Evolutionary conservation across 1,140 invertebrate species (phyloP).

Genomic region (Drepana arcuata): DNA sequence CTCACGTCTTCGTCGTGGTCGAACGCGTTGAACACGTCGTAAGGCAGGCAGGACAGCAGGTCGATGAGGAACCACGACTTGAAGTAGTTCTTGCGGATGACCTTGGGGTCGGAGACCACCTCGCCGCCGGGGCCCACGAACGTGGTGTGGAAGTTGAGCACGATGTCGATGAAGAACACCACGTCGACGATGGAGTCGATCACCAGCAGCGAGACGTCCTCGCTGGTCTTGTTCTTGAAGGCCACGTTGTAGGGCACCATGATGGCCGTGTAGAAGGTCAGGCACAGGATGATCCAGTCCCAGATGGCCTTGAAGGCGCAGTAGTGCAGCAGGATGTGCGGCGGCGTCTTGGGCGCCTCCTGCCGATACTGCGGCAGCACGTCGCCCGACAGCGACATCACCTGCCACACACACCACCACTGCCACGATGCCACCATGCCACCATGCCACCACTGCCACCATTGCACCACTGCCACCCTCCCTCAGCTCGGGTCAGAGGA

Average conservation of each 20-base stretch:
- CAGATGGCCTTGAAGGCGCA: slow-evolving; percentile 99
- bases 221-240: slow-evolving; percentile 99
- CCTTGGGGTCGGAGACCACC: slow-evolving; percentile 97
- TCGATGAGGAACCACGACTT: slow-evolving; percentile 99
- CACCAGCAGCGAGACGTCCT: slow-evolving; percentile 96
- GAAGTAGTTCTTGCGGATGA: slow-evolving; percentile 98
- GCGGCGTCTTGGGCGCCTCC: slow-evolving; percentile 99
- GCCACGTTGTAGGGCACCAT: slow-evolving; percentile 99
- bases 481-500: too few species aligned
- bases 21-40: slow-evolving; percentile 99
- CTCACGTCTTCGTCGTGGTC: slow-evolving; percentile 98
- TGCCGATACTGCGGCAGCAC: slow-evolving; percentile 99
- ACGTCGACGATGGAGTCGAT: slow-evolving; percentile 99
- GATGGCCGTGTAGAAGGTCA: slow-evolving; percentile 99
- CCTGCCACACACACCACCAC: slow-evolving; percentile 30
- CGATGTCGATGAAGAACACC: slow-evolving; percentile 99
- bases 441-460: too few species aligned
- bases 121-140: slow-evolving; percentile 99
- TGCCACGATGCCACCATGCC: too few species aligned
- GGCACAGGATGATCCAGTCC: slow-evolving; percentile 99
- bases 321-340: slow-evolving; percentile 97
- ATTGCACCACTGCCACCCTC: too few species aligned
- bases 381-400: slow-evolving; percentile 76
- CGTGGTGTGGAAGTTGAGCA: slow-evolving; percentile 99
- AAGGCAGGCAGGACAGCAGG: slow-evolving; percentile 98